phyloP scores from a whole-genome alignment of 2,888 invertebrate genomes.

The Subacronicta megacephala region DNA sequence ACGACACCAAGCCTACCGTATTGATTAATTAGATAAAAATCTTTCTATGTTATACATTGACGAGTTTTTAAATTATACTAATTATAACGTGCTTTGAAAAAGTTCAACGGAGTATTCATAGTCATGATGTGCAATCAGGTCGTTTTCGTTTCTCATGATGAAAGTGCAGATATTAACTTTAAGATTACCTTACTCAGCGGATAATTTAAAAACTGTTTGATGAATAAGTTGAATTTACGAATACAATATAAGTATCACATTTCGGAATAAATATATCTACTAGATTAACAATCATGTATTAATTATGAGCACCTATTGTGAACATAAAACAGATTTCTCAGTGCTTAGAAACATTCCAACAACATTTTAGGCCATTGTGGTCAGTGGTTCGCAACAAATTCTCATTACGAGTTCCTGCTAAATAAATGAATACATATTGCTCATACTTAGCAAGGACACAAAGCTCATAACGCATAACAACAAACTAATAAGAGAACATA shows the following conservation, averaged over 20 bases:
- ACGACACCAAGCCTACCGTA: not conserved
- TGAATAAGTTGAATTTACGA: no score
- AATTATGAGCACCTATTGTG: constrained; percentile 16
- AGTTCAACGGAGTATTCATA: not conserved
- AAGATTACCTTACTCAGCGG: no score
- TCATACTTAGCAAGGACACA: constrained; percentile 38
- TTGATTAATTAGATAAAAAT: constrained; percentile 17
- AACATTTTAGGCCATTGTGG: constrained; percentile 23
- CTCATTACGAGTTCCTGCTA: constrained; percentile 30
- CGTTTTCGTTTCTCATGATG: not conserved
- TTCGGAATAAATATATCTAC: no score
- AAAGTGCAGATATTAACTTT: not conserved
- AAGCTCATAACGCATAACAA: constrained; percentile 18
- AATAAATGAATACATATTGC: constrained; percentile 46
- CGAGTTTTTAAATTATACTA: constrained; percentile 11
- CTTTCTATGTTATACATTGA: constrained; percentile 16
- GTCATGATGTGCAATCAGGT: no score
- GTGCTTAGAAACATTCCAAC: constrained; percentile 18
- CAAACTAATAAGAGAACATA: constrained; percentile 19
- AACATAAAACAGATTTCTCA: constrained; percentile 14
- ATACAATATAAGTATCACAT: no score
- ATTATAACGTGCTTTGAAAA: constrained; percentile 18
- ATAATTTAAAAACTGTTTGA: not conserved
- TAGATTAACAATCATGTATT: not conserved
- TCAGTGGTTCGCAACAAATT: constrained; percentile 37